Base-by-base conservation (phyloP, 2,797 vertebrate genomes). In the Phrynocephalus guinanensis region DNA sequence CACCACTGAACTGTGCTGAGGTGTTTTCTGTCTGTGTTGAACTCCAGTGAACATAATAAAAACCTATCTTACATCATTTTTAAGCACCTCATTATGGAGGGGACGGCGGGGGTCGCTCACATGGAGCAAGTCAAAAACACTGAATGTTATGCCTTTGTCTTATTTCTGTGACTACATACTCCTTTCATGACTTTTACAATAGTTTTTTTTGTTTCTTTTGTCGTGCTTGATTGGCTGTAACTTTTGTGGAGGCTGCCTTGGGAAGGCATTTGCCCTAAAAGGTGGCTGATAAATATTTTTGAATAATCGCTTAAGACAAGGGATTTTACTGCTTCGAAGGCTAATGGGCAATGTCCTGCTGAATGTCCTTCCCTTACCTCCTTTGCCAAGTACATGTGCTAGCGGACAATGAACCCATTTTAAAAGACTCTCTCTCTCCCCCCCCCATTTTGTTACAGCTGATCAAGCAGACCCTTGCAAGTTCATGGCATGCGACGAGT, bases 391-490 rank as follows among this genome's bases (percentile, higher is more conserved):
- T 70, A n/a, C 66, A 56, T 1, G 7, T 52, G 52, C 3, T 44
- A 60, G 76, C 0, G 7, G 8, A 18, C 78, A 87, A 33, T 0
- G 0, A 30, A 13, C 1, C 83, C 26, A 4, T 50, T 94, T 52
- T 52, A 90, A 87, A 90, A 30, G 24, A 89, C 86, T 89, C 90
- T 1, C 20, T 84, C 77, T 15, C 10, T 71, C 60, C 90, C 20
- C 72, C 60, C 90, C 20, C 60, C 5, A 15, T 63, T 18, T 86
- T 88, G 79, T 94, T 93, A 2, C 96, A 99, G 98, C 97, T 30
- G 98, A 99, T 86, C 96, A 94, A 94, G 98, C 97, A 7, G 96
- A 98, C 79, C 97, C 97, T 66, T 99, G 98, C 94, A 98, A 98
- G 94, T 98, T 98, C 95, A 94, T 98, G 97, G 97, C 98, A 24